These are phyloP conservation scores for Netelia melanura DNA, from an alignment of 2,888 invertebrate genomes.

Conservation along the genomic window DNA sequence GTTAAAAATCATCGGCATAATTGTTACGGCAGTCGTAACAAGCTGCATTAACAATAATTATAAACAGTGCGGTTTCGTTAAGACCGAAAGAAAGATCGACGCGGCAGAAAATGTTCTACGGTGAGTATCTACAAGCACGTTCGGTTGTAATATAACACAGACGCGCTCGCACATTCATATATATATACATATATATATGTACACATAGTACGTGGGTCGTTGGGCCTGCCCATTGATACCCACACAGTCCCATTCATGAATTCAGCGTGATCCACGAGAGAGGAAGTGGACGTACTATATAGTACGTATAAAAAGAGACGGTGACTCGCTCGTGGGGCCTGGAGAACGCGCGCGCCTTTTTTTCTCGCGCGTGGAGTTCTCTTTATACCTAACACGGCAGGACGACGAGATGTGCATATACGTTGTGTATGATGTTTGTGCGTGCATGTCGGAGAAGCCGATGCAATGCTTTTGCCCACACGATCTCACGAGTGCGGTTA, in stretches of 20 bases:
- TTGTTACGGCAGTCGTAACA: slow-evolving; percentile 26
- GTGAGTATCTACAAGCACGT: slow-evolving; percentile 15
- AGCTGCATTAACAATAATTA: slow-evolving; percentile 42
- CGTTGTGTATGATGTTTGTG: slow-evolving; percentile 14
- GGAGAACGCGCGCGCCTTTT: slow-evolving; percentile 27
- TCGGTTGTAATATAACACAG: slow-evolving; percentile 17
- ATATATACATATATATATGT: neutral
- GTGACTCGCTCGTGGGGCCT: slow-evolving; percentile 36
- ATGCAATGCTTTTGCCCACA: slow-evolving; percentile 54
- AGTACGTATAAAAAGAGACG: slow-evolving; percentile 39
- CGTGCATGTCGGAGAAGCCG: slow-evolving; percentile 58
- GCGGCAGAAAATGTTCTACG: slow-evolving; percentile 41
- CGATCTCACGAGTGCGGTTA: slow-evolving; percentile 48
- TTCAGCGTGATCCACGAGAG: slow-evolving; percentile 75
- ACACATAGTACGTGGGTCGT: slow-evolving; percentile 62
- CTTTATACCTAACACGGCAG: slow-evolving; percentile 38
- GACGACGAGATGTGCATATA: slow-evolving; percentile 16
- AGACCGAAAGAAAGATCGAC: slow-evolving; percentile 48
- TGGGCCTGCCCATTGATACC: slow-evolving; percentile 78
- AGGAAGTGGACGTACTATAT: slow-evolving; percentile 59
- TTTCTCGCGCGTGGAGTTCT: slow-evolving; percentile 38
- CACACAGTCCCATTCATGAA: slow-evolving; percentile 81
- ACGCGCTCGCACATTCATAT: slow-evolving; percentile 11
- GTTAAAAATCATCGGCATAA: too few relatives aligned
- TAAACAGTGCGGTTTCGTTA: slow-evolving; percentile 30